Evolutionary conservation across 1,140 invertebrate genomes (phyloP), one percentile per base, ranked within the genome.

Genomic region (Ceratina japonica): DNA sequence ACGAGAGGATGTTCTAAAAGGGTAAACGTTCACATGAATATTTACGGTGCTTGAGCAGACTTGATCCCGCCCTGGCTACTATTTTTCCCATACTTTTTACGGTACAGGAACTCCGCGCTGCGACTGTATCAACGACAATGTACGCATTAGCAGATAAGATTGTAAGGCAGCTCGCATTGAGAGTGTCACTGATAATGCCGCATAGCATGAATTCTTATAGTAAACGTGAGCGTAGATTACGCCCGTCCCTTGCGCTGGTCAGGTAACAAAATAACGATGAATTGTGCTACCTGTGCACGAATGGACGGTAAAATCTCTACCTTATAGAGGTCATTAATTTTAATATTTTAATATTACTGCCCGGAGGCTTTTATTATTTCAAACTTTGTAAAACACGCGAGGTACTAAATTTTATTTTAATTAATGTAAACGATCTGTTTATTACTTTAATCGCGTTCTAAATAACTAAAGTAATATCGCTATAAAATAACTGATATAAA

Each of bases 121-220:
- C 66, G 31, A 52, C 64, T 78, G 37, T 44, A 70, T 64, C 69
- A 61, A 72, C 51, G 56, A 62, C 71, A 80, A 83, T 75, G 59
- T 68, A 75, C 66, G 73, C 70, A 71, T 52, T 68, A 51, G 44
- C 1, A 71, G 82, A 84, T 84, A 84, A 83, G 71, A 56, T 75
- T 83, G 83, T 84, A 44, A 44, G 76, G 56, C 49, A 22, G 37
- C 59, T 62, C 58, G 24, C 66, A 56, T 66, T 63, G 75, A 71
- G 51, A 75, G 69, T 66, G 68, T 59, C 59, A 16, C 51, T 44
- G 81, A 80, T 82, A 75, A 83, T 58, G 27, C 44, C 27, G 68
- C 82, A 56, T 78, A 52, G 75, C 75, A 18, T 44, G 69, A 64
- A 72, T 72, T 78, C 59, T 72, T 72, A 37, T 13, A 10, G 16